Base-by-base conservation (phyloP, 2,888 invertebrate species). In the Hirtodrosophila histrioides region DNA sequence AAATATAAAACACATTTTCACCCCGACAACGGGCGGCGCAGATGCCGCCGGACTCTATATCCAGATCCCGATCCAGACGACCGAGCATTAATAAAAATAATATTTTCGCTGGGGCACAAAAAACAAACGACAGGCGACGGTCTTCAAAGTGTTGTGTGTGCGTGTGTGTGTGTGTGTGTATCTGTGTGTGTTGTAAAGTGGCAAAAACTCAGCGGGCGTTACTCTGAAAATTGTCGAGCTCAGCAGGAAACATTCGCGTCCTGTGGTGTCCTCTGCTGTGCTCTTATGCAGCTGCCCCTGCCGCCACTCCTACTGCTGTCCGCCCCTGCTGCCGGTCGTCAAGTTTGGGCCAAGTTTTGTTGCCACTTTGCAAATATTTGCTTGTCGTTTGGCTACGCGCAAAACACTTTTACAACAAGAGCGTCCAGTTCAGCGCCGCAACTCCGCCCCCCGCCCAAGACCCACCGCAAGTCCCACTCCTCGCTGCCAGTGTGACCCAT, bases 311-410 rank as follows among this genome's bases (percentile, higher is more conserved):
- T 44, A 8, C 41, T 27, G 11, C 29, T 36, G 43, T 17, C 17
- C 17, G 17, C 17, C 17, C 17, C 27, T 54, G 46, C 44, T 54
- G 55, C 33, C 36, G 44, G 61, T 58, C 45, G 58, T 63, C 62
- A 70, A 69, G 62, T 58, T 64, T 50, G 68, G 63, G 66, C 65
- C 70, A 82, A 84, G 70, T 75, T 75, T 85, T 86, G 73, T 78
- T 83, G 82, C 77, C 81, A 86, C 86, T 86, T 84, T 80, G 87
- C 75, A 83, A 83, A 83, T 86, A 83, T 83, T 83, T 83, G 87
- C 73, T 74, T 81, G 81, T 73, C 87, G 69, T 69, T 75, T 75
- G 72, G 64, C 75, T 56, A 57, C 70, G 86, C 78, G 83, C 81
- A 83, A 86, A 86, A 86, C 83, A 86, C 83, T 81, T 86, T 78